Conservation (phyloP, 2,797 vertebrate genomes). For the Helarctos malayanus region DNA sequence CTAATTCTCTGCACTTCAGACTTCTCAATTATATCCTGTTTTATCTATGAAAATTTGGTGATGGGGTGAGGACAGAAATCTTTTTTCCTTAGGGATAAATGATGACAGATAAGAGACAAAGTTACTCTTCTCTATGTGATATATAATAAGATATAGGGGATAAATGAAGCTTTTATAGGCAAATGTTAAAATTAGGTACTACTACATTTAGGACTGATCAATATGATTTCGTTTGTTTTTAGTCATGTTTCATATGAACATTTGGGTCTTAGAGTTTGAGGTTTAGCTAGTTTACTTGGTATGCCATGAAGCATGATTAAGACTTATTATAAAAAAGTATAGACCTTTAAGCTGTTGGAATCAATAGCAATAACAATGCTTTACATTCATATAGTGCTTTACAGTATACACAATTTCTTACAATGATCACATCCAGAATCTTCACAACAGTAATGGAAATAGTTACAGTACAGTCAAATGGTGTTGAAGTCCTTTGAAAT, state of each 20-base stretch:
- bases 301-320: constrained; percentile 2
- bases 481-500: background rate
- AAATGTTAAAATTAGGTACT: background rate
- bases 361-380: background rate
- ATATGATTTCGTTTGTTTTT: constrained; percentile 31
- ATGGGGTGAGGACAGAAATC: background rate
- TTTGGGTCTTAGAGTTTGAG: constrained; percentile 21
- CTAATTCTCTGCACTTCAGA: background rate
- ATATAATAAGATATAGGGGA: background rate
- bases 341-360: background rate
- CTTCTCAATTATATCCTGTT: background rate
- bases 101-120: background rate
- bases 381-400: background rate
- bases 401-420: constrained; percentile 15
- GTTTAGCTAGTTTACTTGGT: background rate
- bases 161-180: background rate
- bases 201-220: background rate
- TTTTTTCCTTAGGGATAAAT: background rate
- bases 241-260: background rate
- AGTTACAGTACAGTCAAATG: background rate
- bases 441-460: background rate
- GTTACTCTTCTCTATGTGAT: background rate
- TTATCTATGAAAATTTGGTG: constrained; percentile 1
- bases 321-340: constrained; percentile 34
- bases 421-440: background rate